phyloP scores from a whole-genome alignment of 2,113 vertebrate species.

The Tragelaphus imberbis region DNA sequence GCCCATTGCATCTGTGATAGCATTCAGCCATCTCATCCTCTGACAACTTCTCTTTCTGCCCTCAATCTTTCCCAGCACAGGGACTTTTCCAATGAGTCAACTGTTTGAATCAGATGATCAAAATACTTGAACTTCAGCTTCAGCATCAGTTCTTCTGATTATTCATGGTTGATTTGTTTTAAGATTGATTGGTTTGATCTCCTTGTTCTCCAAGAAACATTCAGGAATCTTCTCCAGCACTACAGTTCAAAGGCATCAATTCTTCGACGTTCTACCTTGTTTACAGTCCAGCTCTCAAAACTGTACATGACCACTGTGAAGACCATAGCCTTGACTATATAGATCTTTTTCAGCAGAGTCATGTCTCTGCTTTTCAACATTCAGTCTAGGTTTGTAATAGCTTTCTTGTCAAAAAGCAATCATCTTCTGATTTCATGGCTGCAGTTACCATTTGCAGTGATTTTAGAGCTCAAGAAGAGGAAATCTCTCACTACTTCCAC shows the following conservation, averaged over 20 bases:
- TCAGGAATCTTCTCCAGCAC: background rate
- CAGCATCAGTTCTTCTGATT: background rate
- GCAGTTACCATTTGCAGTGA: background rate
- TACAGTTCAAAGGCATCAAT: background rate
- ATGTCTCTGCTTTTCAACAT: background rate
- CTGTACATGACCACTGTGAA: background rate
- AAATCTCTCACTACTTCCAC: background rate
- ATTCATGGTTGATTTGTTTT: background rate
- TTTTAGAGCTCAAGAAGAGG: background rate
- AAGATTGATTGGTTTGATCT: background rate
- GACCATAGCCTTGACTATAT: background rate
- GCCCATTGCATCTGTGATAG: background rate
- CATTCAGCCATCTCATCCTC: background rate
- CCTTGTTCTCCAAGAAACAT: background rate
- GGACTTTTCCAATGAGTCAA: background rate
- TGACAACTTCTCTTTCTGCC: background rate
- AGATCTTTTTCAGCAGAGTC: accelerated
- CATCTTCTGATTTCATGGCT: background rate
- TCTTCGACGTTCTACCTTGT: background rate
- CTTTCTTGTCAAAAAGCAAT: background rate
- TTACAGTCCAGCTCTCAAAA: background rate
- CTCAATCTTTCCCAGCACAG: background rate
- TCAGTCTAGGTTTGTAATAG: background rate
- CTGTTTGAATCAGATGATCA: background rate
- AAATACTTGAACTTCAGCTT: background rate